These are phyloP conservation scores for Willowsia nigromaculata DNA, from an alignment of 2,888 invertebrate genomes.

Conservation along the genomic window DNA sequence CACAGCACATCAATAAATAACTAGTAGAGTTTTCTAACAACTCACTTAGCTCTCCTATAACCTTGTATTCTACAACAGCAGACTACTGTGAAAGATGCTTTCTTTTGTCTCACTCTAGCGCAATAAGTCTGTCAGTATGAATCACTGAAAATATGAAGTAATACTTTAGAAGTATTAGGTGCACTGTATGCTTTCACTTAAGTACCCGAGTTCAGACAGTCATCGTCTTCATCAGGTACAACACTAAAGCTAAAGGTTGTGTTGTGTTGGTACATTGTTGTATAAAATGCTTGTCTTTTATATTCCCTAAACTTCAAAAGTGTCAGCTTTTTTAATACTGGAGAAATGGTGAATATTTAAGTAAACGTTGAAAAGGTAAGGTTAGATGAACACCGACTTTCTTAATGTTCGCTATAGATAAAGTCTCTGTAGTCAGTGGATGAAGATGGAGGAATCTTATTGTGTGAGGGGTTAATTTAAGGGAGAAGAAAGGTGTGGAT, in stretches of 20 bases:
- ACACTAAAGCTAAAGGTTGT: neutral
- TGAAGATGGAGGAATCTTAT: too few relatives aligned
- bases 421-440: too few relatives aligned
- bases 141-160: neutral
- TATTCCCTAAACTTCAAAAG: neutral
- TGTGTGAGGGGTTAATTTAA: too few relatives aligned
- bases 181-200: neutral
- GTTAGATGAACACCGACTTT: too few relatives aligned
- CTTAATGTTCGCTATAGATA: too few relatives aligned
- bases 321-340: neutral
- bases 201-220: neutral
- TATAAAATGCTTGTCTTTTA: neutral
- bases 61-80: neutral
- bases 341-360: too few relatives aligned
- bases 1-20: conserved; percentile 12
- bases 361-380: too few relatives aligned
- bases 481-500: too few relatives aligned
- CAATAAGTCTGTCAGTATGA: conserved; percentile 27
- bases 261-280: neutral
- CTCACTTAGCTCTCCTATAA: neutral
- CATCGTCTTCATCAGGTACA: neutral
- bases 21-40: neutral
- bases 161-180: neutral
- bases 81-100: conserved; percentile 45
- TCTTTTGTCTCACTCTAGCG: neutral